These are phyloP conservation scores for Carollia perspicillata DNA, from an alignment of 2,113 vertebrate species.

Conservation along the genomic window DNA sequence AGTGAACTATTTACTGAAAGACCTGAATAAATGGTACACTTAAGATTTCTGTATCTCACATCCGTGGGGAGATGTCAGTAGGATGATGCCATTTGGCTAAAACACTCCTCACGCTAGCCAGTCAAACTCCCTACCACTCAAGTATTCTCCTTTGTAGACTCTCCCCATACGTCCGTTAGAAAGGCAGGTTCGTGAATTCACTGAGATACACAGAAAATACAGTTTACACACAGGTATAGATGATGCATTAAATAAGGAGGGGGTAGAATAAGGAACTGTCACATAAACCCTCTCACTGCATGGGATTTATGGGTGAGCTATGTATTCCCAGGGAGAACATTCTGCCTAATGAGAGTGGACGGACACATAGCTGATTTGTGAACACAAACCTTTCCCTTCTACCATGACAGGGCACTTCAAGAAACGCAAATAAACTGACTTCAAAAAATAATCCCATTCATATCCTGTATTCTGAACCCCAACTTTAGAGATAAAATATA, in stretches of 20 bases:
- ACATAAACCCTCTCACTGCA: background rate
- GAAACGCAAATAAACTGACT: background rate
- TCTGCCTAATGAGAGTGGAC: background rate
- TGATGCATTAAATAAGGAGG: background rate
- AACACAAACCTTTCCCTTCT: background rate
- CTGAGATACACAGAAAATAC: background rate
- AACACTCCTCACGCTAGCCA: background rate
- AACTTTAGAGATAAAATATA: background rate
- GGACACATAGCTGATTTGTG: background rate
- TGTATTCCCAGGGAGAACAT: background rate
- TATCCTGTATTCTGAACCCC: background rate
- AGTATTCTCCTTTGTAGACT: background rate
- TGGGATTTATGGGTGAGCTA: background rate
- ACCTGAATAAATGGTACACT: background rate
- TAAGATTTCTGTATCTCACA: background rate
- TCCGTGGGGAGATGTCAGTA: background rate
- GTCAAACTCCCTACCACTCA: background rate
- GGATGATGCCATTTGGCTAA: background rate
- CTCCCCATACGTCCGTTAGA: background rate
- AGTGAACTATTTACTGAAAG: background rate
- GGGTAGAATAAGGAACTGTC: background rate
- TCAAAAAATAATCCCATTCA: conserved; percentile 6
- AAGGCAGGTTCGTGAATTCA: background rate
- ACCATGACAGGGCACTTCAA: background rate
- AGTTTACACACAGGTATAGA: background rate